Evolutionary conservation across 2,113 vertebrate genomes (phyloP), one percentile per base, ranked within the genome.

Genomic region (Archocentrus centrarchus): DNA sequence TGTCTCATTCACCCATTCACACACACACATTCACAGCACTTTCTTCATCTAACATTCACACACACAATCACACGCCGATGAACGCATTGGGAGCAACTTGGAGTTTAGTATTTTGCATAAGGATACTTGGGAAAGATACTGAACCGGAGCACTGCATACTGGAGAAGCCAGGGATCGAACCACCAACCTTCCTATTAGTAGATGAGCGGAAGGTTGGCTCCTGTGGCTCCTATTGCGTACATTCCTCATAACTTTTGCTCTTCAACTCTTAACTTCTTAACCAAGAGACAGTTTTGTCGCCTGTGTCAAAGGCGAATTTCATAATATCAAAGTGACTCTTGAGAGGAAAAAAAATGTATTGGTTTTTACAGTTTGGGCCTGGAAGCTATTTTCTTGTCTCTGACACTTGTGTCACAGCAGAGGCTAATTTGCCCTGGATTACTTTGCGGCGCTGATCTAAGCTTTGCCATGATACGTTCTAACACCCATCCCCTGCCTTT

Each of bases 381-480:
- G 2, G 10, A 59, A 82, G 94, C 90, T 85, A 7, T 86, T 83
- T 81, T 77, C 73, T 79, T 84, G 81, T 91, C 78, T 81, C 11
- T 83, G 86, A 90, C 86, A 81, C 75, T 91, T 63, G 68, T 85
- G 87, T 91, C 89, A 83, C 87, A 81, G 86, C 81, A 14, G 82
- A 93, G 75, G 82, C 87, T 90, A 87, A 93, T 94, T 94, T 91
- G 80, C 90, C 88, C 86, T 50, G 81, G 91, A 92, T 92, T 83
- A 91, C 86, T 86, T 81, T 47, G 37, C 58, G 17, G 59, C 59
- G 22, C 59, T 91, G 89, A 93, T 92, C 88, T 92, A 85, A 93
- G 92, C 88, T 87, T 84, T 57, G 83, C 77, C 81, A 35, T 85
- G 86, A 94, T 88, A 59, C 18, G 82, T 92, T 82, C 63, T 73